These are phyloP conservation scores for Luffia ferchaultella DNA, from an alignment of 2,888 invertebrate species.

Conservation along the genomic window DNA sequence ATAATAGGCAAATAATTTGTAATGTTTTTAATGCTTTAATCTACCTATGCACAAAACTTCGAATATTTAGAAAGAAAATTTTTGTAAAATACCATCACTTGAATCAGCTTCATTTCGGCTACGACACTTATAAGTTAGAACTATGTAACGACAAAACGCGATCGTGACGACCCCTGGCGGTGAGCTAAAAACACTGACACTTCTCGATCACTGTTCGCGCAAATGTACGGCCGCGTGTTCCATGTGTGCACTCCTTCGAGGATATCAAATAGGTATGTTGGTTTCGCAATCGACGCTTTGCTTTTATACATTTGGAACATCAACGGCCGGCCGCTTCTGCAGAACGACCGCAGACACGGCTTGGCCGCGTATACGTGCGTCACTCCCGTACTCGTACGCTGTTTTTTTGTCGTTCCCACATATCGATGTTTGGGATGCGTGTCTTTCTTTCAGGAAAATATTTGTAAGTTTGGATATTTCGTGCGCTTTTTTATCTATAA, in stretches of 20 bases:
- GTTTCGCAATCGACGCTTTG: slow-evolving; percentile 59
- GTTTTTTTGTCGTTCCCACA: slow-evolving; percentile 41
- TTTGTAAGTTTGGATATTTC: too few species aligned
- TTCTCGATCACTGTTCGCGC: slow-evolving; percentile 41
- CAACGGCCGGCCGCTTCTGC: slow-evolving; percentile 44
- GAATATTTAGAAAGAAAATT: too few species aligned
- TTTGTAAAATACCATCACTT: slow-evolving; percentile 36
- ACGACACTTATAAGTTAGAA: too few species aligned
- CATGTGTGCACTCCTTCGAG: slow-evolving; percentile 53
- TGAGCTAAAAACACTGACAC: slow-evolving; percentile 5
- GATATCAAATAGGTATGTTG: slow-evolving; percentile 58
- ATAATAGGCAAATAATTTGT: too few species aligned
- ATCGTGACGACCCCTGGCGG: slow-evolving; percentile 4
- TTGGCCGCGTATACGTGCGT: slow-evolving; percentile 17
- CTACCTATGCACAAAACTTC: too few species aligned
- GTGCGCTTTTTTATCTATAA: too few species aligned
- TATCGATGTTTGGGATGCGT: slow-evolving; percentile 31
- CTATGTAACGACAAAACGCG: too few species aligned
- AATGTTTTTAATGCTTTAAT: too few species aligned
- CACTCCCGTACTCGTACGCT: slow-evolving; percentile 24
- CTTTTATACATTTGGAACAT: slow-evolving; percentile 63
- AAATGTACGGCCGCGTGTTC: slow-evolving; percentile 26
- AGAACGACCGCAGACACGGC: slow-evolving; percentile 16
- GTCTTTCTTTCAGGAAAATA: background rate
- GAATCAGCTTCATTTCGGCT: slow-evolving; percentile 33